phyloP scores from a whole-genome alignment of 1,140 invertebrate genomes.

The Eriosoma lanigerum region DNA sequence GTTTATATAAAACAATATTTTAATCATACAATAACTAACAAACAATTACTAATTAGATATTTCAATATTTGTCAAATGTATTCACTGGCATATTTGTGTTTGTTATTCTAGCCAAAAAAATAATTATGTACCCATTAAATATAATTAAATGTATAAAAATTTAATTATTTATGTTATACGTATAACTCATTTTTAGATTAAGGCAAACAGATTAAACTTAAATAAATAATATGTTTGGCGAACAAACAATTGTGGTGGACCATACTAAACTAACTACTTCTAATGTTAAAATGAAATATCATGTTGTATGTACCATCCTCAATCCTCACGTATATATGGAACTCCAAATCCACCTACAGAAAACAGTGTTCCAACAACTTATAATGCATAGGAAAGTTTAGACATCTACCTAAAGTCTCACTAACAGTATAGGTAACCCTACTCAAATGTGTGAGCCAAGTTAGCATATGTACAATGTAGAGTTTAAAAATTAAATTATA shows the following conservation, averaged over 20 bases:
- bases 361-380: conserved; percentile 15
- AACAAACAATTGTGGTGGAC: not conserved
- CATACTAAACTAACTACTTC: not conserved
- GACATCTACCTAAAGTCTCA: conserved; percentile 20
- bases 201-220: not conserved
- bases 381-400: conserved; percentile 6
- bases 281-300: not conserved
- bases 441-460: not conserved
- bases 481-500: not conserved
- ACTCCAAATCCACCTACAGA: conserved; percentile 2
- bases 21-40: too few species aligned
- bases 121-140: too few species aligned
- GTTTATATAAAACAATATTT: too few species aligned
- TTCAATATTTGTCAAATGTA: too few species aligned
- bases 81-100: too few species aligned
- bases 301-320: not conserved
- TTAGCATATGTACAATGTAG: not conserved
- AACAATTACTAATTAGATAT: too few species aligned
- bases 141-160: too few species aligned
- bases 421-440: not conserved
- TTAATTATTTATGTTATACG: too few species aligned
- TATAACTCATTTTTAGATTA: too few species aligned
- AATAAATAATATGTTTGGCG: too few species aligned
- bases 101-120: too few species aligned
- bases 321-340: too few species aligned